Evolutionary conservation across 2,888 invertebrate species (phyloP).

Genomic region (Agrilus cyanescens): DNA sequence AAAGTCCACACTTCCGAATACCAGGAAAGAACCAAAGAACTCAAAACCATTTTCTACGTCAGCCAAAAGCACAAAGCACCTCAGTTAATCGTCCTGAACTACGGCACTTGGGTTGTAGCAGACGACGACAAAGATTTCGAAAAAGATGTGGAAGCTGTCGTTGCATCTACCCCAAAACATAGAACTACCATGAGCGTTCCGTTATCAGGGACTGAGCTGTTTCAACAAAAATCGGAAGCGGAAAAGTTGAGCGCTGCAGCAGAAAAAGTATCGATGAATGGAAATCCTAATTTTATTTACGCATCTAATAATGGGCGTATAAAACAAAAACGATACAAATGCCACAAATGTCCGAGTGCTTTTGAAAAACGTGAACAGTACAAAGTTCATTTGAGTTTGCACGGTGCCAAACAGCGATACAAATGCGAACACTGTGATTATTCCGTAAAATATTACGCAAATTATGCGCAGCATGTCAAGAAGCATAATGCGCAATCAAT

Average conservation of each 20-base stretch:
- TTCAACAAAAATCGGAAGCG: constrained; percentile 50
- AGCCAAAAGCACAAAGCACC: constrained; percentile 56
- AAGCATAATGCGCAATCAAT: constrained; percentile 62
- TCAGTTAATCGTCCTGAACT: constrained; percentile 30
- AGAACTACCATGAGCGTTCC: constrained; percentile 38
- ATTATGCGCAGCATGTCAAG: constrained; percentile 69
- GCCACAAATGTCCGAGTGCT: constrained; percentile 76
- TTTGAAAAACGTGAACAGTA: constrained; percentile 79
- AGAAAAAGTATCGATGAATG: constrained; percentile 43
- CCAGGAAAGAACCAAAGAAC: constrained; percentile 60
- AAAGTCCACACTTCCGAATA: constrained; percentile 67
- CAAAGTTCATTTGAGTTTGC: constrained; percentile 68
- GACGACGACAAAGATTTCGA: constrained; percentile 20
- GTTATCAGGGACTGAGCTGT: constrained; percentile 52
- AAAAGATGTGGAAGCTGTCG: constrained; percentile 17
- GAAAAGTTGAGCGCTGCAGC: constrained; percentile 37
- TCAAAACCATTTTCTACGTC: constrained; percentile 52
- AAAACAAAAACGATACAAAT: constrained; percentile 69
- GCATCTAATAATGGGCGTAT: constrained; percentile 63
- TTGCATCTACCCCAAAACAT: constrained; percentile 17
- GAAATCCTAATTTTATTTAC: constrained; percentile 66
- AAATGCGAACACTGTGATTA: constrained; percentile 78
- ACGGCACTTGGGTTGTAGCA: constrained; percentile 39
- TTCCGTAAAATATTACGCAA: constrained; percentile 76
- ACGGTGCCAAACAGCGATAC: constrained; percentile 73